These are phyloP conservation scores for Tonatia bakeri DNA, from an alignment of 2,113 vertebrate genomes.

Conservation along the genomic window DNA sequence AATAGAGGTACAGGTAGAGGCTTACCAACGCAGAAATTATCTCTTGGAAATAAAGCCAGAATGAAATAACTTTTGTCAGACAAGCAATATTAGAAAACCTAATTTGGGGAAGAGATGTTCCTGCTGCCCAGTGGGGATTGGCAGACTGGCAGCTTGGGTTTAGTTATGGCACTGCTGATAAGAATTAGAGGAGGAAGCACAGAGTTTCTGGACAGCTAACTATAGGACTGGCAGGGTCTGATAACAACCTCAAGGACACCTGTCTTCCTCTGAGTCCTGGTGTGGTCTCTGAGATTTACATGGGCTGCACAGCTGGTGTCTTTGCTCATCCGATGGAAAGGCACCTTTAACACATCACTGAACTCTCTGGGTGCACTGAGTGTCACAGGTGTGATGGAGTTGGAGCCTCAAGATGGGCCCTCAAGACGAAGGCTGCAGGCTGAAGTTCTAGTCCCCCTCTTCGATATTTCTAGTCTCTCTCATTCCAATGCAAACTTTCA, in stretches of 20 bases:
- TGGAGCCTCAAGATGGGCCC: background rate
- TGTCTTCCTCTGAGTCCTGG: background rate
- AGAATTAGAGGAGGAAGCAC: slow-evolving; percentile 5
- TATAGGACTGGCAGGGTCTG: background rate
- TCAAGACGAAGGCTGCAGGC: background rate
- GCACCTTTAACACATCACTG: background rate
- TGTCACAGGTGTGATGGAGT: background rate
- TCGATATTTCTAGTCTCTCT: background rate
- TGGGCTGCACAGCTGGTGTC: background rate
- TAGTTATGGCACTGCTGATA: background rate
- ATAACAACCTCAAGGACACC: background rate
- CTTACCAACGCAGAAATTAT: slow-evolving; percentile 68
- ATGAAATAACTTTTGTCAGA: slow-evolving; percentile 73
- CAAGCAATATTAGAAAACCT: slow-evolving; percentile 72
- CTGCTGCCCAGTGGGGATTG: slow-evolving; percentile 16
- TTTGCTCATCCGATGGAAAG: background rate
- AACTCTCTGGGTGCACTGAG: background rate
- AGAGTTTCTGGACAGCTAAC: background rate
- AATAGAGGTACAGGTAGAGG: slow-evolving; percentile 60
- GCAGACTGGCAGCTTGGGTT: slow-evolving; percentile 27
- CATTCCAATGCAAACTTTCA: background rate
- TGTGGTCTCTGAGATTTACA: background rate
- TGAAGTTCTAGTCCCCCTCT: background rate
- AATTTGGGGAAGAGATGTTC: slow-evolving; percentile 61
- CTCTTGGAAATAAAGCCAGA: slow-evolving; percentile 63